Evolutionary conservation across 2,888 invertebrate species (phyloP).

Genomic region (Nomada goodeniana): DNA sequence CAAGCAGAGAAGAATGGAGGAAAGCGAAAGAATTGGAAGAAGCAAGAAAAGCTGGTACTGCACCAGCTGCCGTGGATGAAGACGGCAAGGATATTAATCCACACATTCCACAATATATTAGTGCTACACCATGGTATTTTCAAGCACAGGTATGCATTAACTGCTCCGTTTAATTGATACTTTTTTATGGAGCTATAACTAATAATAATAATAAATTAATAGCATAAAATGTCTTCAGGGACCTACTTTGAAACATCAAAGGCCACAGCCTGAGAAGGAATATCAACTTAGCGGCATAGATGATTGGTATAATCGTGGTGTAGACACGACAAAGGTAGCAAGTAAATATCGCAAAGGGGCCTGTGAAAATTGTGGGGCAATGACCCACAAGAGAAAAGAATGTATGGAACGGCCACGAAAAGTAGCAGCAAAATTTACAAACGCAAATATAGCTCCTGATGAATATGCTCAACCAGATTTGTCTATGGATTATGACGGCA

Average conservation of each 20-base stretch:
- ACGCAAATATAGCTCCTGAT: constrained; percentile 95
- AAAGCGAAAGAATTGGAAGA: constrained; percentile 99
- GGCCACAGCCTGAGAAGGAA: constrained; percentile 95
- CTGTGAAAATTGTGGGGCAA: constrained; percentile 99
- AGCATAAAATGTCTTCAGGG: constrained; percentile 84
- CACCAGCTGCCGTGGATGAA: constrained; percentile 85
- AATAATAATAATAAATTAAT: background rate
- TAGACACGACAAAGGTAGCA: constrained; percentile 89
- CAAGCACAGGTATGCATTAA: constrained; percentile 86
- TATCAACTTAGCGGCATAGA: constrained; percentile 89
- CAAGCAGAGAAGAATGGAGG: constrained; percentile 95
- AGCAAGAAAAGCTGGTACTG: constrained; percentile 90
- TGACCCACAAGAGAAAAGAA: constrained; percentile 98
- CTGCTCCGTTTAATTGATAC: background rate
- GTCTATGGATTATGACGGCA: constrained; percentile 96
- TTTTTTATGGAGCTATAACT: background rate
- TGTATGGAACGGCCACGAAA: constrained; percentile 98
- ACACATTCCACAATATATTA: constrained; percentile 99
- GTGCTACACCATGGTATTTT: constrained; percentile 99
- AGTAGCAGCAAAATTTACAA: constrained; percentile 95
- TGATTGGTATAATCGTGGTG: constrained; percentile 95
- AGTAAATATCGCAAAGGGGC: constrained; percentile 97
- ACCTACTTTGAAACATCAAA: constrained; percentile 98
- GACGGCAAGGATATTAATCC: constrained; percentile 98
- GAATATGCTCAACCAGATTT: constrained; percentile 94